phyloP scores from a whole-genome alignment of 1,140 invertebrate genomes.

The Neoseiulus cucumeris region DNA sequence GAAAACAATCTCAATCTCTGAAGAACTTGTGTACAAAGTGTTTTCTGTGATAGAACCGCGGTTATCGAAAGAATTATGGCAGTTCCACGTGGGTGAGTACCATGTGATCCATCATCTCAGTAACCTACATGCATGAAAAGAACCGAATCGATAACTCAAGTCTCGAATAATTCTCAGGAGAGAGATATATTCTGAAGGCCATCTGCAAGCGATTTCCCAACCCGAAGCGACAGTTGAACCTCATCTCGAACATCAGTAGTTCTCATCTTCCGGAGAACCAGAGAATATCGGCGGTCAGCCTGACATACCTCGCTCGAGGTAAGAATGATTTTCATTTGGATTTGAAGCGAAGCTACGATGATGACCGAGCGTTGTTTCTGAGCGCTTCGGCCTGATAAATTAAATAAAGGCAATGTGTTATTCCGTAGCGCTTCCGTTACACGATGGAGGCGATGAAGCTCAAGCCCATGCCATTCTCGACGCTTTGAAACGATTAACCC shows the following conservation, averaged over 20 bases:
- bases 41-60: not conserved
- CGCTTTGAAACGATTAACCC: no score
- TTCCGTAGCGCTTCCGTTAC: no score
- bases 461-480: no score
- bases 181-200: not conserved
- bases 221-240: not conserved
- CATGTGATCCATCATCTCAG: not conserved
- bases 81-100: not conserved
- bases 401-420: no score
- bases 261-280: not conserved
- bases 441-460: no score
- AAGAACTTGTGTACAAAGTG: not conserved
- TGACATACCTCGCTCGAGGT: not conserved
- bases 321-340: not conserved
- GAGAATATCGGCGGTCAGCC: not conserved
- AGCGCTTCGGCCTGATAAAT: no score
- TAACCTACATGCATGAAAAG: no score
- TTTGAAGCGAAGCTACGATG: not conserved
- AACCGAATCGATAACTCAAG: no score
- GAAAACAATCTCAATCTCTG: not conserved
- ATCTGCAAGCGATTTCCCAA: not conserved
- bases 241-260: not conserved
- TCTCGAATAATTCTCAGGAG: not conserved
- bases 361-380: not conserved
- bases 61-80: not conserved